Evolutionary conservation across 2,113 vertebrate species (phyloP).

Genomic region (Sphaerodactylus townsendi): DNA sequence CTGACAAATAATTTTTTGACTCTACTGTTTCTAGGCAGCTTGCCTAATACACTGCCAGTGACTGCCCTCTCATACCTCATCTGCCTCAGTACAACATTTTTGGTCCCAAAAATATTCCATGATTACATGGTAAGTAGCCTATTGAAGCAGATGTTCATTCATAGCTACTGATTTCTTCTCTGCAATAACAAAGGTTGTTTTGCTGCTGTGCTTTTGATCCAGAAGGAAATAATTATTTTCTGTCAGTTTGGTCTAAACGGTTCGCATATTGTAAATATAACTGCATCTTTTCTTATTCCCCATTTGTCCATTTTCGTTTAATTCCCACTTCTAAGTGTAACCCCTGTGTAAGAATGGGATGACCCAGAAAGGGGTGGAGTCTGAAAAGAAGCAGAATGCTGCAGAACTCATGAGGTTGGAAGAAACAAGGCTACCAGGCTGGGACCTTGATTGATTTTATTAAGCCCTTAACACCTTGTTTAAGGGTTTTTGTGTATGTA

Average conservation of each 20-base stretch:
- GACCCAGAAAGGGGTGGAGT: too few relatives aligned
- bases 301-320: not conserved
- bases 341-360: too few relatives aligned
- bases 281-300: not conserved
- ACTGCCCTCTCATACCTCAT: not conserved
- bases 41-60: not conserved
- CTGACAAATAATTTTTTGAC: not conserved
- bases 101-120: not conserved
- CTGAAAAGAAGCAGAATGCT: too few relatives aligned
- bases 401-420: too few relatives aligned
- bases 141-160: conserved; percentile 1
- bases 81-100: not conserved
- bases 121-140: not conserved
- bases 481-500: too few relatives aligned
- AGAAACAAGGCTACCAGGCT: too few relatives aligned
- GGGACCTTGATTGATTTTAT: too few relatives aligned
- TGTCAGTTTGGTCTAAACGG: not conserved
- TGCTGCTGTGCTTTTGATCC: not conserved
- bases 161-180: not conserved
- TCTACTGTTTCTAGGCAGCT: not conserved
- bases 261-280: not conserved
- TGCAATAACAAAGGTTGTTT: not conserved
- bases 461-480: too few relatives aligned
- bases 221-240: not conserved
- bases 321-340: not conserved